Conservation (phyloP, 2,797 vertebrate species). For the Mus minutoides region DNA sequence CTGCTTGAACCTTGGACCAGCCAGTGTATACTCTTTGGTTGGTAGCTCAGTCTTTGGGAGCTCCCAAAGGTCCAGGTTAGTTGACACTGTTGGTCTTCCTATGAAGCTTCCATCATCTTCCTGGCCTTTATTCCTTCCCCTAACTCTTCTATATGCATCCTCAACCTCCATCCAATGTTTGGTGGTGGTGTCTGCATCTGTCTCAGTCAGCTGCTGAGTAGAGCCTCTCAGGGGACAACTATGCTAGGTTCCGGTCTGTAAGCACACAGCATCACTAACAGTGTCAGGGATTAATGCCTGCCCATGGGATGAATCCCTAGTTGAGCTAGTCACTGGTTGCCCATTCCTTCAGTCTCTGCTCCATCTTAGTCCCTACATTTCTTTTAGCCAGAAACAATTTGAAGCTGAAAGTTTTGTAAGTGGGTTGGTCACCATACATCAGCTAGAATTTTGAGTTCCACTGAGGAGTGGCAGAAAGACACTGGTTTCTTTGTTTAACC, state of each 20-base stretch:
- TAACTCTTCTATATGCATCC: neutral
- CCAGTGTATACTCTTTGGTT: neutral
- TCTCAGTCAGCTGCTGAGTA: neutral
- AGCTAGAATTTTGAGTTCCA: neutral
- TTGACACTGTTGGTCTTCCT: neutral
- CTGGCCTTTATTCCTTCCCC: neutral
- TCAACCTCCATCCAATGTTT: neutral
- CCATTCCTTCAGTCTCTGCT: neutral
- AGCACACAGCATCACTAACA: neutral
- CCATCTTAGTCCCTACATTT: neutral
- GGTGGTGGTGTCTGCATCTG: neutral
- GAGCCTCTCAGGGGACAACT: neutral
- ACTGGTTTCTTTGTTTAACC: neutral
- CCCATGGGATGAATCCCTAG: neutral
- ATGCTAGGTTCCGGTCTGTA: neutral
- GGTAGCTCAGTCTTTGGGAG: neutral
- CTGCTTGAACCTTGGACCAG: neutral
- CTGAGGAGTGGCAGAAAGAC: neutral
- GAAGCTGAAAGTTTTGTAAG: neutral
- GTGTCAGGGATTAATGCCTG: neutral
- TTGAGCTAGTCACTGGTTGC: neutral
- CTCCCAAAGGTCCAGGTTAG: neutral
- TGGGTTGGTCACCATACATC: neutral
- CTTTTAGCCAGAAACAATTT: neutral
- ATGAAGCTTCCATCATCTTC: neutral